Base-by-base conservation (phyloP, 2,888 invertebrate genomes). In the Ochropleura plecta region DNA sequence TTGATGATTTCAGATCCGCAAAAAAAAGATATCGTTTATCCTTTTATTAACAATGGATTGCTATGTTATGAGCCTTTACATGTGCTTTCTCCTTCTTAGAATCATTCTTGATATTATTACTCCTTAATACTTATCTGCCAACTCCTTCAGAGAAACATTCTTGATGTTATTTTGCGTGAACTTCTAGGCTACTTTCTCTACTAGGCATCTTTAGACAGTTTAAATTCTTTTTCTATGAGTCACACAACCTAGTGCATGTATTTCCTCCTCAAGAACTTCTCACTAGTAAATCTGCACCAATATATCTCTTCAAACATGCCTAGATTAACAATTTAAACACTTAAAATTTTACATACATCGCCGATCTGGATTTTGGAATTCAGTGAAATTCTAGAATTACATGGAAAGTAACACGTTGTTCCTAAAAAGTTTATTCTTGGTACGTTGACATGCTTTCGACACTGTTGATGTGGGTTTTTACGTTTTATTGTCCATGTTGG, bases 391-490 rank as follows among this genome's bases (percentile, higher is more conserved):
- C 80, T 87, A 68, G 71, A 78, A 66, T 70, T 64, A 49, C 8
- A 18, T 75, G 64, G 76, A 88, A 84, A 82, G 83, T 81, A 67
- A 79, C 71, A 72, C 73, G 59, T 73, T 75, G 69, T 46, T 73
- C 63, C 69, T 79, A 79, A 78, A 76, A 79, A 84, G 69, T 73
- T 75, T 74, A 49, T 70, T 78, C 16, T 76, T 70, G 55, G 14
- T 73, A 73, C 82, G 85, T 84, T 85, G 69, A 81, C 66, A 88
- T 86, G 86, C 89, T 88, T 88, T 86, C 76, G 82, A 83, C 84
- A 83, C n/a, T 42, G 48, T 82, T 62, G 6, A 68, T 59, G 30
- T 73, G 77, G 73, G 70, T 79, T 76, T 86, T 85, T 76, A 73
- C 79, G 74, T 84, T 84, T 83, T 71, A 70, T 77, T 73, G 3